Conservation (phyloP, 2,888 invertebrate genomes). For the Dynastes tityus region DNA sequence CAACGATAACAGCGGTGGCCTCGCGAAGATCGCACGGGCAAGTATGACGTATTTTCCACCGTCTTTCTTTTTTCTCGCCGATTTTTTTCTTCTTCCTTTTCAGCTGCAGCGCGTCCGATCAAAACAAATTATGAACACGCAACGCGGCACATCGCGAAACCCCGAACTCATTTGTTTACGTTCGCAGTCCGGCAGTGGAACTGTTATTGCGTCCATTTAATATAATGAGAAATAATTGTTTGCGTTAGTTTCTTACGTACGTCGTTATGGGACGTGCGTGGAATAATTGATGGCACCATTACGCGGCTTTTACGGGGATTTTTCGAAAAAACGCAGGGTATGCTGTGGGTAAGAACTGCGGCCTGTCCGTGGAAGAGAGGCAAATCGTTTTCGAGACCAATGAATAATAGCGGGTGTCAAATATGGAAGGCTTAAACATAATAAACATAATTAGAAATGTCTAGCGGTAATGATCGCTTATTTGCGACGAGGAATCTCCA, state of each 20-base stretch:
- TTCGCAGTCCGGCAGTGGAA: neutral
- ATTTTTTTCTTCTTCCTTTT: neutral
- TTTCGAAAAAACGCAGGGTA: neutral
- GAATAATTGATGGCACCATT: neutral
- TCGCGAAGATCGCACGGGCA: neutral
- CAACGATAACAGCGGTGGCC: neutral
- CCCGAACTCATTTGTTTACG: constrained; percentile 2
- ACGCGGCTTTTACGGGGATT: constrained; percentile 3
- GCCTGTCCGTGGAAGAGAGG: neutral
- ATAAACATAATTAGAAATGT: constrained; percentile 7
- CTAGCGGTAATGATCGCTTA: neutral
- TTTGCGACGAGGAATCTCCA: too few species aligned
- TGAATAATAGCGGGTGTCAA: constrained; percentile 3
- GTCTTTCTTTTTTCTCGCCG: neutral
- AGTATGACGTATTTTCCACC: neutral
- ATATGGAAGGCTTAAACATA: neutral
- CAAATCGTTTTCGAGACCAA: neutral
- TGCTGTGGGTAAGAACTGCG: neutral
- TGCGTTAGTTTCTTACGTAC: neutral
- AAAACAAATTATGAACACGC: constrained; percentile 8
- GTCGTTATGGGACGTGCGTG: neutral
- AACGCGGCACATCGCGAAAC: neutral
- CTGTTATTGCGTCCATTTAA: constrained; percentile 7
- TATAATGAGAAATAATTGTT: constrained; percentile 12
- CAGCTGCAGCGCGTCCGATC: neutral